Evolutionary conservation across 2,113 vertebrate genomes (phyloP).

Genomic region (Gasterosteus aculeatus): DNA sequence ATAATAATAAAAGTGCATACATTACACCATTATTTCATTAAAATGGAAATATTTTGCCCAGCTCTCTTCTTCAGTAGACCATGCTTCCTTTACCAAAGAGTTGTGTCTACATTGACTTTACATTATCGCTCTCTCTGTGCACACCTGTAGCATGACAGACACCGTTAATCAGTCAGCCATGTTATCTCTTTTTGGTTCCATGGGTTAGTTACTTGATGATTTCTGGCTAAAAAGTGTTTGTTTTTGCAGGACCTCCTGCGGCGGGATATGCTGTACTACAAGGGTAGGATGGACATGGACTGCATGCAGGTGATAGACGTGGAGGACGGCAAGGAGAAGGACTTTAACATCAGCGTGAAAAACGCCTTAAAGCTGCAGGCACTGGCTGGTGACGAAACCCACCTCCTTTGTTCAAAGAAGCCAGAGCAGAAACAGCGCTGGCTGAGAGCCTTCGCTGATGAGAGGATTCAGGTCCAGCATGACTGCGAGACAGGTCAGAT

Average conservation of each 20-base stretch:
- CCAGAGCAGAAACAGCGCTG: slow-evolving; percentile 94
- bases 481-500: slow-evolving; percentile 90
- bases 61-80: not conserved
- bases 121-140: not conserved
- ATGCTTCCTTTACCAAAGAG: not conserved
- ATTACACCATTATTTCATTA: not conserved
- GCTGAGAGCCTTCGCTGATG: slow-evolving; percentile 90
- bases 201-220: not conserved
- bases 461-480: slow-evolving; percentile 90
- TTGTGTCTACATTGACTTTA: not conserved
- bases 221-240: not conserved
- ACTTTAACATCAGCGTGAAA: slow-evolving; percentile 90
- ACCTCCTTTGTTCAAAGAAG: slow-evolving; percentile 93
- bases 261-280: slow-evolving; percentile 93
- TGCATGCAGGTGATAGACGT: slow-evolving; percentile 89
- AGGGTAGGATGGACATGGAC: slow-evolving; percentile 91
- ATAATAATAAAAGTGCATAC: not conserved
- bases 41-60: not conserved
- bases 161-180: not conserved
- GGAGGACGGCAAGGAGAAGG: slow-evolving; percentile 93
- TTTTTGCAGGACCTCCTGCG: slow-evolving; percentile 89
- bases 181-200: not conserved
- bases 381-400: slow-evolving; percentile 79
- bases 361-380: slow-evolving; percentile 89
- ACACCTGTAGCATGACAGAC: not conserved